These are phyloP conservation scores for Stegana nigrithorax DNA, from an alignment of 2,888 invertebrate genomes.

Conservation along the genomic window DNA sequence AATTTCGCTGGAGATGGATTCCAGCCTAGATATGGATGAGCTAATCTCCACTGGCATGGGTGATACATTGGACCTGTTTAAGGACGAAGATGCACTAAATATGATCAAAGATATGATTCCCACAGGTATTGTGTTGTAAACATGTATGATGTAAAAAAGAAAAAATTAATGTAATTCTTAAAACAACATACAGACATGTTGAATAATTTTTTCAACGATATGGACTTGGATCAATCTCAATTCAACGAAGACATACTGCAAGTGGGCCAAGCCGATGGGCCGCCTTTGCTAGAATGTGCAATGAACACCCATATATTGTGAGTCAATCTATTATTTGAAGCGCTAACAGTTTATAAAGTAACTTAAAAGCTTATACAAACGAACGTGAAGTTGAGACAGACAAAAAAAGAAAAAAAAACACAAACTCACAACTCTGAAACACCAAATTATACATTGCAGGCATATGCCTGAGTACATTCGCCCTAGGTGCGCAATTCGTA, in stretches of 20 bases:
- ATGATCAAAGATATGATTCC: constrained; percentile 66
- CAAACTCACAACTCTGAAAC: no score
- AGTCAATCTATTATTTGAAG: no score
- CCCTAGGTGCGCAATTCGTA: no score
- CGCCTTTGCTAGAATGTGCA: constrained; percentile 40
- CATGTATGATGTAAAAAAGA: not conserved
- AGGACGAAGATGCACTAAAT: constrained; percentile 65
- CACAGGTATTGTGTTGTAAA: constrained; percentile 50
- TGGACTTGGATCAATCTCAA: constrained; percentile 58
- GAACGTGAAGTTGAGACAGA: no score
- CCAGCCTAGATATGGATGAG: constrained; percentile 56
- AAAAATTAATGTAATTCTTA: not conserved
- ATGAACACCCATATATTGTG: no score
- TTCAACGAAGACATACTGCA: constrained; percentile 50
- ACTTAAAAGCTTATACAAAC: no score
- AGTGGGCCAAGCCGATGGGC: constrained; percentile 33
- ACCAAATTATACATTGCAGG: no score
- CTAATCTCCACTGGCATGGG: constrained; percentile 50
- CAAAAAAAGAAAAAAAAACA: no score
- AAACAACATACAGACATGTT: constrained; percentile 51
- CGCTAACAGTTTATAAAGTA: no score
- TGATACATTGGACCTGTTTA: constrained; percentile 61
- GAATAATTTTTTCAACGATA: constrained; percentile 62
- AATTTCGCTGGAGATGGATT: constrained; percentile 7
- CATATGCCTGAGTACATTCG: no score